Base-by-base conservation (phyloP, 1,140 invertebrate species). In the Hylaeus volcanicus region DNA sequence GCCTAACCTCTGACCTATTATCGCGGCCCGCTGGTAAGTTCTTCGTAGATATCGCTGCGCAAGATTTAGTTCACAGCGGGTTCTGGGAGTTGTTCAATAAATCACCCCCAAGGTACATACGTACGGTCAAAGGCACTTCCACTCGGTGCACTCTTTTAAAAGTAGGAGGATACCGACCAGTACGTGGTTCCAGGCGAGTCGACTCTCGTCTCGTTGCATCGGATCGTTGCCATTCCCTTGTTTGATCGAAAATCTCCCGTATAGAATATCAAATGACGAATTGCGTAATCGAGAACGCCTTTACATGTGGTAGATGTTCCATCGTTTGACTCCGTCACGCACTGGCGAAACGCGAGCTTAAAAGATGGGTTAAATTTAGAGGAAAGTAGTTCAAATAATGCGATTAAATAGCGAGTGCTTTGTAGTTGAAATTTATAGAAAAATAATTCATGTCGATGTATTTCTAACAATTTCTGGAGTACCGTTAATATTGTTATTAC, bases 1-100 rank as follows among this genome's bases (percentile, higher is more conserved):
- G 66, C 75, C 75, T 84, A 87, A 87, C 86, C 86, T 84, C 78
- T 86, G 86, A 87, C 86, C 86, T 87, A 87, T 87, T 87, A 87
- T 87, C 85, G 61, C 63, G 74, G 66, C 63, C 76, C 56, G 73
- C 58, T 83, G 56, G 65, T 56, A 39, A 79, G 74, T 84, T 86
- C 65, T 79, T 82, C 72, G 74, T 74, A 74, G 82, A 86, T 86
- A 86, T 87, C 70, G 85, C 86, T 86, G 81, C 60, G 68, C 74
- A 58, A 84, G 66, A 87, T 81, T 84, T 84, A 73, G 71, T 71
- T 70, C 73, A 64, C 61, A 48, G 39, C 58, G 71, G 61, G 74
- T 76, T 55, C 63, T 53, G 61, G 45, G 37, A 81, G 79, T 81
- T 60, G 65, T 69, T 68, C 77, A 43, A 86, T 86, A 86, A 87